Conservation (phyloP, 2,113 vertebrate species). For the Daboia siamensis region DNA sequence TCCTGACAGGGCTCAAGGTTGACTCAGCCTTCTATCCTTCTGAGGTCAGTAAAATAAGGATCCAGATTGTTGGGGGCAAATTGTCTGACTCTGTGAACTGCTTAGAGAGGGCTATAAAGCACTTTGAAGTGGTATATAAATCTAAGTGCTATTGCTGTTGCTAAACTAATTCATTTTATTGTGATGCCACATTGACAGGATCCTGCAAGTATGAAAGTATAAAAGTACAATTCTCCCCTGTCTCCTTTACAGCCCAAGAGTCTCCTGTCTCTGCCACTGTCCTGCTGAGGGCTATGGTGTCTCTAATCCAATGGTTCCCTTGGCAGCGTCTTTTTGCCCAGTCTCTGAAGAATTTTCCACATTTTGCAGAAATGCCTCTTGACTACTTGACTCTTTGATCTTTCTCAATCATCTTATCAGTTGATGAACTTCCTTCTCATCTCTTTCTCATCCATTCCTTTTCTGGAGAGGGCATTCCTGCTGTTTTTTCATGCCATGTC, state of each 20-base stretch:
- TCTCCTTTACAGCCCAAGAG: neutral
- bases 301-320: neutral
- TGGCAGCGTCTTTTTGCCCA: neutral
- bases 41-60: neutral
- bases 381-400: neutral
- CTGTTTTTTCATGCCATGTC: neutral
- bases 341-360: neutral
- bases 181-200: neutral
- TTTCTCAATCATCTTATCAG: neutral
- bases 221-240: neutral
- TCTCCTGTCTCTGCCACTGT: neutral
- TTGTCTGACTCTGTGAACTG: neutral
- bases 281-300: neutral
- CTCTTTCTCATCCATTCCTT: neutral
- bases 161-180: neutral
- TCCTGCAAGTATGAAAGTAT: neutral
- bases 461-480: neutral
- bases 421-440: neutral
- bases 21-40: neutral
- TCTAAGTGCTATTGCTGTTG: neutral
- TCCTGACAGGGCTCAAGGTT: too few relatives aligned
- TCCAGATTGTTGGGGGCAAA: neutral
- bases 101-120: neutral
- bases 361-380: neutral
- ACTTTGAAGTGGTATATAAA: neutral